Conservation (phyloP, 2,797 vertebrate genomes). For the Dendrocincla tyrannina region DNA sequence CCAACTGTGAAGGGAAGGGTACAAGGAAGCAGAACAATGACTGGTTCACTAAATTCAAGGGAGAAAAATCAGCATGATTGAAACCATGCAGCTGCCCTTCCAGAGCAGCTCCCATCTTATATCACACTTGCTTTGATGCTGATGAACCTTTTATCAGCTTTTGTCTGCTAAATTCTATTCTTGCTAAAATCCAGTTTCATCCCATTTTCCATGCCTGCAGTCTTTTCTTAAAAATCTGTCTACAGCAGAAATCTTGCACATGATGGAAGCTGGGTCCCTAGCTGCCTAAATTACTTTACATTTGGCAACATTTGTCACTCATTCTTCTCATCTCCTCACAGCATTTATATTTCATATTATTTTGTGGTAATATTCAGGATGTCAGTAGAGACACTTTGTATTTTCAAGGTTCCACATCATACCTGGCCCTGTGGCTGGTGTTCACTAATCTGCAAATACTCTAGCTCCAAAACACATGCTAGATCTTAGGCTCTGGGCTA, state of each 20-base stretch:
- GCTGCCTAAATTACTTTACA: not conserved
- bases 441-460: not conserved
- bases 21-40: not conserved
- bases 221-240: not conserved
- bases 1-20: not conserved
- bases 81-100: not conserved
- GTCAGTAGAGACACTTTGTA: not conserved
- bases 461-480: not conserved
- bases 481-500: not conserved
- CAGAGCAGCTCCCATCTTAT: not conserved
- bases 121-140: not conserved
- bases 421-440: slow-evolving; percentile 21
- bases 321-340: not conserved
- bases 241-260: not conserved
- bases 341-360: not conserved
- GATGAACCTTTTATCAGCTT: not conserved
- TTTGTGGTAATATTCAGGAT: not conserved
- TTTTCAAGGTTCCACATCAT: not conserved
- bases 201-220: not conserved
- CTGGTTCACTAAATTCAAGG: not conserved
- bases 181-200: not conserved
- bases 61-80: not conserved
- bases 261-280: not conserved
- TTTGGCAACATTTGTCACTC: not conserved
- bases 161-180: not conserved